phyloP scores from a whole-genome alignment of 2,888 invertebrate species.

The Oeneis ivallda region DNA sequence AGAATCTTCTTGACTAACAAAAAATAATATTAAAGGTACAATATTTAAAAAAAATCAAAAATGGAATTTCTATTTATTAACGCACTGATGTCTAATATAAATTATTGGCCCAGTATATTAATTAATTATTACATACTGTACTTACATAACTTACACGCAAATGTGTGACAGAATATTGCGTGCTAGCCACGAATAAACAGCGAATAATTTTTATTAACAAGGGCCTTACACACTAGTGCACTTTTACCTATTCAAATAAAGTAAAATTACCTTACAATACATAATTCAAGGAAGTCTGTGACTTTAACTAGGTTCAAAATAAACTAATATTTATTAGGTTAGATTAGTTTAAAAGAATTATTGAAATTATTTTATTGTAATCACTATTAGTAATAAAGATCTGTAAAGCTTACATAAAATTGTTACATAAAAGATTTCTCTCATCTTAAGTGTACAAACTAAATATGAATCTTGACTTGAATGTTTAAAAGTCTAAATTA shows the following conservation, averaged over 20 bases:
- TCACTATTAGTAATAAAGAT: neutral
- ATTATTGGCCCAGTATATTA: no score
- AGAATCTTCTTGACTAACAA: neutral
- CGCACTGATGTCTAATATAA: neutral
- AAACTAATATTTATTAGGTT: neutral
- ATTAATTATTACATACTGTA: no score
- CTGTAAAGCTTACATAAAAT: neutral
- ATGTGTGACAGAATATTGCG: no score
- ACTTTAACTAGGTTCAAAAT: neutral
- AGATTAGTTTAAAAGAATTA: neutral
- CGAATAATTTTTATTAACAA: no score
- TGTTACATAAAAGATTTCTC: conserved; percentile 1
- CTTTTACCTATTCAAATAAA: no score
- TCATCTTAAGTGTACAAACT: neutral
- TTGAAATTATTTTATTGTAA: conserved; percentile 4
- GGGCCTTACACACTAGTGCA: neutral
- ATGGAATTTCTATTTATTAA: neutral
- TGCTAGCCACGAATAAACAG: no score
- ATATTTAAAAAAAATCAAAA: neutral
- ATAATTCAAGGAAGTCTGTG: neutral
- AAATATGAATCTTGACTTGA: neutral
- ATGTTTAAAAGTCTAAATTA: no score
- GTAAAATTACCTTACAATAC: neutral
- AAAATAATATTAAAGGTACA: neutral
- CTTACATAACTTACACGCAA: no score